Evolutionary conservation across 2,888 invertebrate genomes (phyloP).

Genomic region (Hyles lineata): DNA sequence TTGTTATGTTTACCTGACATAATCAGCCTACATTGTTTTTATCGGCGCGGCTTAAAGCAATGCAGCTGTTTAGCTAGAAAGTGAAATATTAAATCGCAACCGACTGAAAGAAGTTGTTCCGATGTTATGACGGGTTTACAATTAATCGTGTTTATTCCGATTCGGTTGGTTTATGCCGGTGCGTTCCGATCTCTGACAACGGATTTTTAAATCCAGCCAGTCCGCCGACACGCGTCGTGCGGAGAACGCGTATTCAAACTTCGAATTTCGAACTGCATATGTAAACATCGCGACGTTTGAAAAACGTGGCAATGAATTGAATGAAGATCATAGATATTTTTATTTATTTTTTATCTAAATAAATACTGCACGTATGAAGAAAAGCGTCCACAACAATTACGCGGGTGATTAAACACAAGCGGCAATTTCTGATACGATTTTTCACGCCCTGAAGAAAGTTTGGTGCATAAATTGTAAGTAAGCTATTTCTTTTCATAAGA

Average conservation of each 20-base stretch:
- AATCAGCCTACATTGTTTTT: conserved; percentile 53
- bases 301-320: conserved; percentile 39
- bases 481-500: background rate
- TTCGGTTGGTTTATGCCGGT: conserved; percentile 76
- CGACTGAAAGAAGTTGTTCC: conserved; percentile 57
- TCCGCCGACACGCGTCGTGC: conserved; percentile 56
- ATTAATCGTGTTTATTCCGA: conserved; percentile 63
- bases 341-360: background rate
- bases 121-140: conserved; percentile 47
- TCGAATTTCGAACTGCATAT: conserved; percentile 50
- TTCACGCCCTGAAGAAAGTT: conserved; percentile 25
- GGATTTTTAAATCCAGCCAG: conserved; percentile 53
- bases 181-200: conserved; percentile 68
- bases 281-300: conserved; percentile 34
- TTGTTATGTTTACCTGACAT: conserved; percentile 47
- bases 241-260: conserved; percentile 52
- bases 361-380: background rate
- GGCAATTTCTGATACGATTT: background rate
- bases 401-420: background rate
- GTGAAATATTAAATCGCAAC: conserved; percentile 61
- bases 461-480: conserved; percentile 28
- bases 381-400: background rate
- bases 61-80: conserved; percentile 60
- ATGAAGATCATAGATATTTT: conserved; percentile 30
- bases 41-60: conserved; percentile 53